These are phyloP conservation scores for Lordiphosa andalusiaca DNA, from an alignment of 2,888 invertebrate genomes.

Conservation along the genomic window DNA sequence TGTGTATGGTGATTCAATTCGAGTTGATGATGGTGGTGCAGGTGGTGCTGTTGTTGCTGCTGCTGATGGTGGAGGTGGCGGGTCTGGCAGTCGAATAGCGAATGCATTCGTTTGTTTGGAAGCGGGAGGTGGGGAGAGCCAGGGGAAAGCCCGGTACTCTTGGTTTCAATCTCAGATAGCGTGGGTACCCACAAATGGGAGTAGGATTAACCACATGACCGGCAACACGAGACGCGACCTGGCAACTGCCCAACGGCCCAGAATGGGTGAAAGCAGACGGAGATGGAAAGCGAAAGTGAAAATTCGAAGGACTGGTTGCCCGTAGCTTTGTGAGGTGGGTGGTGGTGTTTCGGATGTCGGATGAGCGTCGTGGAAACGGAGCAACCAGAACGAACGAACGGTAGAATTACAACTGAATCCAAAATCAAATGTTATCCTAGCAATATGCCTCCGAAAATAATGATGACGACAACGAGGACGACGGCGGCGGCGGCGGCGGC, in stretches of 20 bases:
- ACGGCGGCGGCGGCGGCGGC: slow-evolving; percentile 52
- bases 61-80: slow-evolving; percentile 67
- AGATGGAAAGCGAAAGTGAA: slow-evolving; percentile 76
- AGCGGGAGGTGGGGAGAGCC: slow-evolving; percentile 12
- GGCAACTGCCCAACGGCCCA: slow-evolving; percentile 43
- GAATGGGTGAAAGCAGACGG: slow-evolving; percentile 7
- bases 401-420: slow-evolving; percentile 81
- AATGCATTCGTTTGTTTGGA: slow-evolving; percentile 76
- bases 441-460: slow-evolving; percentile 80
- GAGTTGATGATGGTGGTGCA: slow-evolving; percentile 49
- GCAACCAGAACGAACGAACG: slow-evolving; percentile 79
- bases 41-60: slow-evolving; percentile 43
- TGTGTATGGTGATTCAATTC: slow-evolving; percentile 26
- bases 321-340: slow-evolving; percentile 5
- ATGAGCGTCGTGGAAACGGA: slow-evolving; percentile 78
- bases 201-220: slow-evolving; percentile 17
- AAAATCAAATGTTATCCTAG: slow-evolving; percentile 81
- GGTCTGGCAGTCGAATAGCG: slow-evolving; percentile 73
- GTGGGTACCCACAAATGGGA: slow-evolving; percentile 7
- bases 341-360: slow-evolving; percentile 19
- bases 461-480: slow-evolving; percentile 54
- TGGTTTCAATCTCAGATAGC: background rate
- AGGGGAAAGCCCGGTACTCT: background rate
- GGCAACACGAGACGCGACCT: slow-evolving; percentile 43
- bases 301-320: slow-evolving; percentile 1